Percentiles rank a stretch among this genome's conserved stretches.
These are phyloP conservation scores for Perca flavescens DNA, from an alignment of 2,113 vertebrate genomes.

Conservation along the genomic window DNA sequence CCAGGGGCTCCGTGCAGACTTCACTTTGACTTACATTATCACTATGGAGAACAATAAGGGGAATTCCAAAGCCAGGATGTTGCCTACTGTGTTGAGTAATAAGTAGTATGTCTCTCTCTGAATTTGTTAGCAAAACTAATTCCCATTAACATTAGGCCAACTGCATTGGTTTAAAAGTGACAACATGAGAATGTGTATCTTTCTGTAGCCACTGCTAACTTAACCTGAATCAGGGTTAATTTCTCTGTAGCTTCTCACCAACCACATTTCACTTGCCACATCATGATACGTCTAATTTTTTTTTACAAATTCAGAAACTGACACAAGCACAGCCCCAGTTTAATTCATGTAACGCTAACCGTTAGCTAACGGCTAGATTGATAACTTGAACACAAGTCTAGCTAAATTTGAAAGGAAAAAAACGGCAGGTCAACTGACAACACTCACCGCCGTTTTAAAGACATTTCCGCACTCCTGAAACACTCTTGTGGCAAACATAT, in stretches of 20 bases:
- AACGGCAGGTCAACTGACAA: neutral
- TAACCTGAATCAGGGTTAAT: neutral
- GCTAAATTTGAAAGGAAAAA: neutral
- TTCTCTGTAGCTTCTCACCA: neutral
- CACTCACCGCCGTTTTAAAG: slow-evolving; percentile 11
- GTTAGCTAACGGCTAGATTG: neutral
- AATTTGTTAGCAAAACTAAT: neutral
- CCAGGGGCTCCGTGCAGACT: no score
- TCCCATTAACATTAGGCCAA: neutral
- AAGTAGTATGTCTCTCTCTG: neutral
- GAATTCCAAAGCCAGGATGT: neutral
- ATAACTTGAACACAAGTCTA: no score
- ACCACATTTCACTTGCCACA: neutral
- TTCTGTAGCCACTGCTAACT: neutral
- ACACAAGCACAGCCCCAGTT: no score
- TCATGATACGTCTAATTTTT: neutral
- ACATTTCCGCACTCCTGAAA: neutral
- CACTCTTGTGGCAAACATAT: neutral
- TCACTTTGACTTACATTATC: neutral
- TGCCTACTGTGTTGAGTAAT: neutral
- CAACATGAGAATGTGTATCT: no score
- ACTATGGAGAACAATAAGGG: neutral
- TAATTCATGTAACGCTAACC: neutral
- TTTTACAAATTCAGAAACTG: neutral
- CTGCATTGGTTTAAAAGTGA: neutral